Conservation (phyloP, 2,888 invertebrate genomes). For the Epiblema foenella region DNA sequence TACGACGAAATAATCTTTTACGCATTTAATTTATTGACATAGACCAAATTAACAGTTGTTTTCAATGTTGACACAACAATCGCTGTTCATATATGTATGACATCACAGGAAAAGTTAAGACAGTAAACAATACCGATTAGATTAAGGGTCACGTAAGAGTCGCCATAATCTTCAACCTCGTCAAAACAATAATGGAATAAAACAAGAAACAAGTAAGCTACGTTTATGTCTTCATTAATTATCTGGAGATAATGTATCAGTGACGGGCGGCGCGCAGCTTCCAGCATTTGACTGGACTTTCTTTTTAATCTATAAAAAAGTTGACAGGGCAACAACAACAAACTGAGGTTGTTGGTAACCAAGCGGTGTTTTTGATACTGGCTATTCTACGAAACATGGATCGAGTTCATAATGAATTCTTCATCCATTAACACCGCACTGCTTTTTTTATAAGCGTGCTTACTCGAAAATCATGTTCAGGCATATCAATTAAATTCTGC, state of each 20-base stretch:
- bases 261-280: conserved; percentile 18
- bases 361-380: too few species aligned
- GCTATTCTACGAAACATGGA: background rate
- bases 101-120: conserved; percentile 77
- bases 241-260: conserved; percentile 46
- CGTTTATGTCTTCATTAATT: conserved; percentile 58
- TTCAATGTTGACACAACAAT: conserved; percentile 23
- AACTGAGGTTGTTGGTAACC: too few species aligned
- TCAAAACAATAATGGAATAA: conserved; percentile 77
- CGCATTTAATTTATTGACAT: conserved; percentile 24
- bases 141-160: conserved; percentile 65
- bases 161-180: conserved; percentile 60
- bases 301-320: background rate
- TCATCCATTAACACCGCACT: background rate
- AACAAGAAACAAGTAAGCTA: conserved; percentile 69
- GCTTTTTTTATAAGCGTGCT: background rate
- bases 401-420: background rate
- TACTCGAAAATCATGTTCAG: background rate
- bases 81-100: conserved; percentile 56
- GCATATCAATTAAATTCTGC: background rate
- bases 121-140: conserved; percentile 72
- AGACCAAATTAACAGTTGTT: conserved; percentile 17
- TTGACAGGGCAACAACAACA: background rate
- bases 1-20: background rate
- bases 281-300: background rate